Base-by-base conservation (phyloP, 2,113 vertebrate species). In the Thymallus thymallus region DNA sequence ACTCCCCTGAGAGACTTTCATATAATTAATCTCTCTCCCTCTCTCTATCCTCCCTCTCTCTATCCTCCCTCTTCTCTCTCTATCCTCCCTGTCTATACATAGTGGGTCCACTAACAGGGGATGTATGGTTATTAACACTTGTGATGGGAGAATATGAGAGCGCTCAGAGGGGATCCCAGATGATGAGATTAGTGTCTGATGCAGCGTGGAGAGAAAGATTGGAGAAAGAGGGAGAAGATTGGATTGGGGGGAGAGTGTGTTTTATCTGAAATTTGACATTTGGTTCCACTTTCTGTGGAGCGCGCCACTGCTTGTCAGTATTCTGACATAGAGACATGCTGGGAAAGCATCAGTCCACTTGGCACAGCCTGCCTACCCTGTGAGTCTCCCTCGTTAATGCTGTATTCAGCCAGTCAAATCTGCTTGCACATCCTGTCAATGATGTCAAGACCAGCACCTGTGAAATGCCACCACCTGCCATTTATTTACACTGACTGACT, bases 171-270 rank as follows among this genome's bases (percentile, higher is more conserved):
- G 48, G 60, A 41, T 63, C 68, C 18, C 69, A 60, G 45, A 51
- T 73, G 71, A 73, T 80, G 29, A 55, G 65, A 73, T 76, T 60
- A 70, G n/a, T 48, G 35, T 56, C 16, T 56, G 69, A 67, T 48
- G 61, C 30, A 62, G 60, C 68, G 48, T 23, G 63, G 58, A 56
- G 24, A 24, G 45, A 4, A 74, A 29, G 46, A 23, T 51, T 68
- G 71, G 24, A 68, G 23, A 66, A 29, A 24, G 48, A 41, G 41
- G 16, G 5, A 66, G 45, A 22, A n/a, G 18, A 26, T 26, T 29
- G 20, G 35, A 23, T 6, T n/a, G 35, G 16, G 30, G 14, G 18
- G 16, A 24, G 32, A 35, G 9, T 1, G 9, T 46, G 35, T 13
- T 13, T 45, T 22, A 45, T 46, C n/a, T 13, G 66, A 45, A 46